Percentiles rank a stretch among this genome's conserved stretches.
phyloP scores from a whole-genome alignment of 92 coral and sea anemone genomes.

The Umimayanthus kanabou region DNA sequence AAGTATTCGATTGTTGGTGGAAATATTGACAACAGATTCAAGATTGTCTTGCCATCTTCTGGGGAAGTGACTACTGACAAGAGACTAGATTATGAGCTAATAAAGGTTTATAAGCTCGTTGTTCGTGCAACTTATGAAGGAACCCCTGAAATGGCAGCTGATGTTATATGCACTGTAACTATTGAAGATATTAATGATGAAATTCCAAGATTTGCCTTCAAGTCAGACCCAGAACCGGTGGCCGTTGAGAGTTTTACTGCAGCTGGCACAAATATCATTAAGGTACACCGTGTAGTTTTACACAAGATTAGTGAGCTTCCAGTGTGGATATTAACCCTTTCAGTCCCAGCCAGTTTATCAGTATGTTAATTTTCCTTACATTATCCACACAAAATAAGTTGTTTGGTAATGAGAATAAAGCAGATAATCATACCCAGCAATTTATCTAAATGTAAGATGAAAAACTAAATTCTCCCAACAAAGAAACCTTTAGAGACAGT shows the following conservation, averaged over 20 bases:
- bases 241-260: conserved; percentile 68
- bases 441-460: too few relatives aligned
- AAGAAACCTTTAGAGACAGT: too few relatives aligned
- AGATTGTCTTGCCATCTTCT: conserved; percentile 13
- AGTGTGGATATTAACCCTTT: too few relatives aligned
- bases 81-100: conserved; percentile 66
- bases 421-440: too few relatives aligned
- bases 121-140: conserved; percentile 68
- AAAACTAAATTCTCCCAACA: too few relatives aligned
- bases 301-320: too few relatives aligned
- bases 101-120: conserved; percentile 59
- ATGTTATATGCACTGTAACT: conserved; percentile 64
- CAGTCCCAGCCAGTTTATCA: too few relatives aligned
- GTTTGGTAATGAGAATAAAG: too few relatives aligned
- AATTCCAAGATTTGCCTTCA: conserved; percentile 71
- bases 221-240: conserved; percentile 51
- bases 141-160: conserved; percentile 54
- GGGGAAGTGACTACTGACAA: conserved; percentile 50
- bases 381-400: too few relatives aligned
- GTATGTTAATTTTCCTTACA: too few relatives aligned
- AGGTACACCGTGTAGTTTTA: conserved; percentile 40
- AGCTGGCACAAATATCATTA: conserved; percentile 52
- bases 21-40: conserved; percentile 52
- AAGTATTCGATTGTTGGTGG: conserved; percentile 78
- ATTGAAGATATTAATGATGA: conserved; percentile 76